Evolutionary conservation across 2,888 invertebrate genomes (phyloP).

Genomic region (Augiades crinisus): DNA sequence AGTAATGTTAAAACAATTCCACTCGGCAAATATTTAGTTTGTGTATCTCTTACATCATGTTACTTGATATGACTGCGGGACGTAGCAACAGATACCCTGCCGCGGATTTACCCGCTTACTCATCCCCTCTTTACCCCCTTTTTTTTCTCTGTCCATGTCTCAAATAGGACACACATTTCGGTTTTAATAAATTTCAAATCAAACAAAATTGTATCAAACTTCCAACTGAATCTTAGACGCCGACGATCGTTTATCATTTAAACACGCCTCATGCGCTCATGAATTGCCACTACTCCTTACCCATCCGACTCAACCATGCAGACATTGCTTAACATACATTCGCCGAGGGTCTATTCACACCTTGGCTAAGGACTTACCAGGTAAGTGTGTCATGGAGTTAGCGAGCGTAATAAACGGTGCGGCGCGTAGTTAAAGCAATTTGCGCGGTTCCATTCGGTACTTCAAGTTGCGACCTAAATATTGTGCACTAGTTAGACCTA

Average conservation of each 20-base stretch:
- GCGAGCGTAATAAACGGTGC: conserved; percentile 40
- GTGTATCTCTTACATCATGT: conserved; percentile 3
- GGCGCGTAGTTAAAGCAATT: conserved; percentile 48
- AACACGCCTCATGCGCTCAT: no score
- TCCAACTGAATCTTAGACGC: no score
- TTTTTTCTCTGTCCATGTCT: neutral
- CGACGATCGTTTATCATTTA: no score
- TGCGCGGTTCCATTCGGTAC: conserved; percentile 44
- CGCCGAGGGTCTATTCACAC: no score
- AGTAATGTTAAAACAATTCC: conserved; percentile 26
- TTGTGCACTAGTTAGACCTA: conserved; percentile 34
- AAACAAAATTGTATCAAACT: no score
- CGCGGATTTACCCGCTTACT: neutral
- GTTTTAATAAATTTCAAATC: neutral
- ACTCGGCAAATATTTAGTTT: conserved; percentile 23
- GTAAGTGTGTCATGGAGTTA: conserved; percentile 38
- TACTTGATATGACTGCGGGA: conserved; percentile 8
- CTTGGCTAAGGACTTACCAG: conserved; percentile 13
- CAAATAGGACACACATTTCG: no score
- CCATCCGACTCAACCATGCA: no score
- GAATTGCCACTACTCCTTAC: no score
- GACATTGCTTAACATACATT: no score
- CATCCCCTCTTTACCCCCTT: neutral
- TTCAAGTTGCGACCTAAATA: conserved; percentile 46
- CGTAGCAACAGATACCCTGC: conserved; percentile 9